Percentiles rank a stretch among this genome's conserved stretches.
Evolutionary conservation across 2,888 invertebrate species (phyloP).

Genomic region (Cyclophora punctaria): DNA sequence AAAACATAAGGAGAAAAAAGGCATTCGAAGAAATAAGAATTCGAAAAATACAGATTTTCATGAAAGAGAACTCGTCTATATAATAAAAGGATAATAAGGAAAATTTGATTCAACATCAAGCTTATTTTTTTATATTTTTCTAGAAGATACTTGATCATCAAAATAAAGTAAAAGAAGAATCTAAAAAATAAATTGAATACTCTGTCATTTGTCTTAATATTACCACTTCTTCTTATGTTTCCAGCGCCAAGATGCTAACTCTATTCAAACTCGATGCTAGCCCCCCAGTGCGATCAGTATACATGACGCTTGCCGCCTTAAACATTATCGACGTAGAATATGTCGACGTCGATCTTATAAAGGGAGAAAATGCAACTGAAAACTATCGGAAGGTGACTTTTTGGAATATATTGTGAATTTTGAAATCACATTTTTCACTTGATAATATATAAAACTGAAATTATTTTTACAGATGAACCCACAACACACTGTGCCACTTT

Average conservation of each 20-base stretch:
- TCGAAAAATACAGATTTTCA: too few relatives aligned
- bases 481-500: constrained; percentile 70
- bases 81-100: too few relatives aligned
- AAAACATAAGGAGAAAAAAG: too few relatives aligned
- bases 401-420: too few relatives aligned
- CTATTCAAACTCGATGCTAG: constrained; percentile 51
- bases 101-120: too few relatives aligned
- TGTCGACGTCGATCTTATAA: constrained; percentile 37
- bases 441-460: neutral
- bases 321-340: constrained; percentile 39
- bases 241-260: constrained; percentile 32
- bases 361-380: constrained; percentile 47
- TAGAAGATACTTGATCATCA: too few relatives aligned
- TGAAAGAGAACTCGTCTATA: too few relatives aligned
- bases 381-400: constrained; percentile 52
- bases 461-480: constrained; percentile 61
- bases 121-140: too few relatives aligned
- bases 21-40: too few relatives aligned
- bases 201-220: too few relatives aligned
- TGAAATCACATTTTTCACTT: neutral
- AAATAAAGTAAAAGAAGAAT: too few relatives aligned
- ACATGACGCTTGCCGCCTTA: constrained; percentile 43
- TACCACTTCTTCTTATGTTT: neutral
- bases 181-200: too few relatives aligned
- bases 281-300: constrained; percentile 45